Base-by-base conservation (phyloP, 2,888 invertebrate species). In the Xestia xanthographa region DNA sequence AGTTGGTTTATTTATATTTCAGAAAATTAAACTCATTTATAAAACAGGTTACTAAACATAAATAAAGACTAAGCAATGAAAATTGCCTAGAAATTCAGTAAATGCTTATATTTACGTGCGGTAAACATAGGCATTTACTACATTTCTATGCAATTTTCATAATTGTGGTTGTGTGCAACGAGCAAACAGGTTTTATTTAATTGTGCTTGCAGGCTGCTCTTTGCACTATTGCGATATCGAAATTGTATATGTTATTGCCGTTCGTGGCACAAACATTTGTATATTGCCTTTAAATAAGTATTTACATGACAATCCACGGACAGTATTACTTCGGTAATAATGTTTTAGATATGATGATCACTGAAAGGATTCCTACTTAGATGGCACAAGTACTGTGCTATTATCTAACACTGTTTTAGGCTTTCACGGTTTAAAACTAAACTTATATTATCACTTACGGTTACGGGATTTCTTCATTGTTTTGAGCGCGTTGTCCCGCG, bases 211-310 rank as follows among this genome's bases (percentile, higher is more conserved):
- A 66, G 48, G 56, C 34, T 79, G 75, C 68, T 79, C 75, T 80
- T 72, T 86, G 82, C 82, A 75, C 76, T 84, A 79, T 85, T 85
- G 86, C 84, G 56, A 75, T 75, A 79, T 72, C 56, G 68, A 66
- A 86, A 79, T 65, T 63, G 74, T 29, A 74, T 76, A 79, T 80
- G 43, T 86, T 80, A 75, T 79, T 63, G 68, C 80, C 77, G 66
- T 75, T 63, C 34, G 79, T 66, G 43, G 62, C 67, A 72, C 41
- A 8, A 66, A 62, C 70, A 62, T 78, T 71, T 74, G 63, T 66
- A 75, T 72, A 66, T 62, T 45, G 41, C 9, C 41, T 26, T 29
- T 78, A 66, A 85, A 48, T 63, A 60, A 34, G 11, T 20, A 63
- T 72, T 68, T n/a, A 68, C 17, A 22, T 41, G 56, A 53, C n/a